Evolutionary conservation across 92 coral and sea anemone species (phyloP).

Genomic region (Epizoanthus illoricatus): DNA sequence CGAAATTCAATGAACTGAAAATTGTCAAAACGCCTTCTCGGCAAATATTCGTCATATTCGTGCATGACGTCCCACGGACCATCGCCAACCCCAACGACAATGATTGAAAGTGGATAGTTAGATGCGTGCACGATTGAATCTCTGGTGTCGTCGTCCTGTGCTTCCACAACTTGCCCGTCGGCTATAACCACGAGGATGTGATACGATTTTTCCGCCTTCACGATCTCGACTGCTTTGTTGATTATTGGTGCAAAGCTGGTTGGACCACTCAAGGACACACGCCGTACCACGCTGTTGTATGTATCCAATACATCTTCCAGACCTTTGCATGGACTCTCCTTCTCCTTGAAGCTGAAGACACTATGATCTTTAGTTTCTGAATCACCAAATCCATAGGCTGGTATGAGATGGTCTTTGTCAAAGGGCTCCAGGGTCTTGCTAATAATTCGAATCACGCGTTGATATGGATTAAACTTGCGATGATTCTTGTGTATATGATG

Average conservation of each 20-base stretch:
- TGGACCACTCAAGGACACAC: slow-evolving; percentile 92
- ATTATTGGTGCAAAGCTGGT: slow-evolving; percentile 94
- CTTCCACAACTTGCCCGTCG: slow-evolving; percentile 93
- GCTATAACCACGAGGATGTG: slow-evolving; percentile 87
- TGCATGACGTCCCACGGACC: slow-evolving; percentile 99
- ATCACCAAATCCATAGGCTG: slow-evolving; percentile 94
- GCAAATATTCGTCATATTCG: slow-evolving; percentile 83
- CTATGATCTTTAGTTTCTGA: slow-evolving; percentile 75
- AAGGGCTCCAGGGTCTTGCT: slow-evolving; percentile 86
- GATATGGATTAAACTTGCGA: slow-evolving; percentile 88
- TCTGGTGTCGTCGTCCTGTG: slow-evolving; percentile 78
- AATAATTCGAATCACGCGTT: slow-evolving; percentile 82
- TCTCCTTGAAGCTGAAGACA: slow-evolving; percentile 78
- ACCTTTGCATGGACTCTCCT: slow-evolving; percentile 78
- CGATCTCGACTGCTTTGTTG: slow-evolving; percentile 86
- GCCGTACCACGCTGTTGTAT: slow-evolving; percentile 76
- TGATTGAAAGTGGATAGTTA: slow-evolving; percentile 78
- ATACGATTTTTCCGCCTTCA: slow-evolving; percentile 60
- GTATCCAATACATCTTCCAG: slow-evolving; percentile 69
- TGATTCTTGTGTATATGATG: slow-evolving; percentile 76
- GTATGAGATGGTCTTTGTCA: slow-evolving; percentile 88
- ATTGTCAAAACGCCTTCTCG: slow-evolving; percentile 91
- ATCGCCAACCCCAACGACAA: slow-evolving; percentile 95
- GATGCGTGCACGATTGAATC: slow-evolving; percentile 93
- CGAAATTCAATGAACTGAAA: slow-evolving; percentile 92